phyloP scores from a whole-genome alignment of 2,888 invertebrate genomes.

The Tipula vernalis region DNA sequence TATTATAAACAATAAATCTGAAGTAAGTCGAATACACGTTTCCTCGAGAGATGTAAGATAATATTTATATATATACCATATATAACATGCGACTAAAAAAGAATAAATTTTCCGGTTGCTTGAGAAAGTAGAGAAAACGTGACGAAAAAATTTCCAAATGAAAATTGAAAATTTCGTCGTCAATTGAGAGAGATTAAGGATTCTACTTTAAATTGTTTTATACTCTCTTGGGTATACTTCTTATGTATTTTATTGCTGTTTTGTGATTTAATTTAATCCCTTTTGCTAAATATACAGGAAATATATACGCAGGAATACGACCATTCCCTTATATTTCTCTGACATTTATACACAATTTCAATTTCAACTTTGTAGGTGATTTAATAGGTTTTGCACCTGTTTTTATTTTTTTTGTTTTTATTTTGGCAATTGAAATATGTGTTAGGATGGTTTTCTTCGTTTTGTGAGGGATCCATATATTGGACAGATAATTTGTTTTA shows the following conservation, averaged over 20 bases:
- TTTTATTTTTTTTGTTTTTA: not conserved
- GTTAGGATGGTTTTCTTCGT: not conserved
- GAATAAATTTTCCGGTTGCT: not conserved
- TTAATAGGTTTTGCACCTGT: constrained; percentile 4
- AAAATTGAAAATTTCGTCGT: not conserved
- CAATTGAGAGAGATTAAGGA: not conserved
- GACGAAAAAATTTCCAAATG: not conserved
- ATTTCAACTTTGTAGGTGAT: not conserved
- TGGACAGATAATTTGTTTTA: not conserved
- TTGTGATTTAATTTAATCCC: not conserved
- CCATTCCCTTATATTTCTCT: not conserved
- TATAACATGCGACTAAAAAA: not conserved
- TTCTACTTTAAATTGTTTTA: not conserved
- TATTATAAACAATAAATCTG: not conserved
- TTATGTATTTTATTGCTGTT: not conserved
- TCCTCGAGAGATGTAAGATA: not conserved
- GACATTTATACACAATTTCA: not conserved
- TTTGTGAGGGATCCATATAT: not conserved
- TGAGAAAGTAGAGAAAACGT: not conserved
- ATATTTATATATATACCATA: too few relatives aligned
- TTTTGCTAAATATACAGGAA: not conserved
- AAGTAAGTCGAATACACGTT: not conserved
- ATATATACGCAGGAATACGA: not conserved
- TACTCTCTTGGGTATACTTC: not conserved
- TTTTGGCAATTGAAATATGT: not conserved